Evolutionary conservation across 2,113 vertebrate genomes (phyloP).

Genomic region (Entelurus aequoreus): DNA sequence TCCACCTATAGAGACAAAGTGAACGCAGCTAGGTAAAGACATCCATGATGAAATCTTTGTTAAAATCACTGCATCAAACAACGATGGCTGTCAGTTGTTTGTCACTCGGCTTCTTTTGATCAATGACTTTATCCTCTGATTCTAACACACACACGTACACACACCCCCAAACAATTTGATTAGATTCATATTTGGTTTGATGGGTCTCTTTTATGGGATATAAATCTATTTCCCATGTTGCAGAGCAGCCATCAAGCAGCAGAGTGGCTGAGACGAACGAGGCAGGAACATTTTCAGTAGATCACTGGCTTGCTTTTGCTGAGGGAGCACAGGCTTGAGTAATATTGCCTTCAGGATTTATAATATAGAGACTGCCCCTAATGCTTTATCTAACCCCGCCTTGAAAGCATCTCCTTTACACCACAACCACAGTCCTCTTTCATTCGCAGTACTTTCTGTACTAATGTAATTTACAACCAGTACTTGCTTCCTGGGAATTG

Average conservation of each 20-base stretch:
- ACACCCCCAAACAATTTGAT: slow-evolving; percentile 56
- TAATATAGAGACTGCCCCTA: slow-evolving; percentile 60
- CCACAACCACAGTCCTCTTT: slow-evolving; percentile 37
- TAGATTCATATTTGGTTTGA: slow-evolving; percentile 69
- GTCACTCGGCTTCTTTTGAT: slow-evolving; percentile 43
- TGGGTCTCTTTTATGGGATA: slow-evolving; percentile 54
- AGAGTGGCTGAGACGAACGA: slow-evolving; percentile 43
- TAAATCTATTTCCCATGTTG: slow-evolving; percentile 65
- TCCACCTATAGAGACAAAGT: background rate
- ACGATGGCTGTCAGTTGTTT: slow-evolving; percentile 34
- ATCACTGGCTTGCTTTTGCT: slow-evolving; percentile 56
- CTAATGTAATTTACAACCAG: slow-evolving; percentile 63
- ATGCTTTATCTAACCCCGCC: slow-evolving; percentile 36
- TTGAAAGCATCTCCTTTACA: slow-evolving; percentile 23
- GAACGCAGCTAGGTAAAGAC: background rate
- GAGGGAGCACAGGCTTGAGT: slow-evolving; percentile 26
- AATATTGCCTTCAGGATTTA: slow-evolving; percentile 60
- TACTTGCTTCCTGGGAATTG: slow-evolving; percentile 70
- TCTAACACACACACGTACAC: slow-evolving; percentile 4
- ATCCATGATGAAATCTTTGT: slow-evolving; percentile 18
- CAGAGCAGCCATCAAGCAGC: slow-evolving; percentile 51
- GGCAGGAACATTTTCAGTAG: slow-evolving; percentile 46
- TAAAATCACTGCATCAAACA: slow-evolving; percentile 12
- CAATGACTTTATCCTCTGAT: slow-evolving; percentile 52
- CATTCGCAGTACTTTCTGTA: slow-evolving; percentile 40